phyloP scores from a whole-genome alignment of 23 tunicate genomes.

The Diplosoma virens region DNA sequence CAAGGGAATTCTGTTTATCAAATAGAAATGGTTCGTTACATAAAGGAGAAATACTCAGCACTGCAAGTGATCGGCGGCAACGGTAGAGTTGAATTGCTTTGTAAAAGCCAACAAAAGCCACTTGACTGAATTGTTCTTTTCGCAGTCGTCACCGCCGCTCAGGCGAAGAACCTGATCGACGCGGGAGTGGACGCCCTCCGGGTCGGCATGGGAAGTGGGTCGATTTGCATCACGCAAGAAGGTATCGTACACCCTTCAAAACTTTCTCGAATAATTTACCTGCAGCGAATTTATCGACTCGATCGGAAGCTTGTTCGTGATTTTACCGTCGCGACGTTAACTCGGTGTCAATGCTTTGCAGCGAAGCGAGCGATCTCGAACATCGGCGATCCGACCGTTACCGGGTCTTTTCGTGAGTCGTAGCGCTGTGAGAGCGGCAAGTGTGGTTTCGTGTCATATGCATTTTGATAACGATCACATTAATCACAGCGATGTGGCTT shows the following conservation, averaged over 20 bases:
- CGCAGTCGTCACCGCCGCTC: conserved; percentile 89
- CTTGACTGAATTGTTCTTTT: too few relatives aligned
- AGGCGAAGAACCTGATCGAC: conserved; percentile 84
- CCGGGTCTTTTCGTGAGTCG: conserved; percentile 51
- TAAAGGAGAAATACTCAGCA: conserved; percentile 78
- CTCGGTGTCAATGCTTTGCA: conserved; percentile 24
- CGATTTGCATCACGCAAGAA: conserved; percentile 92
- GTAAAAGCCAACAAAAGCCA: too few relatives aligned
- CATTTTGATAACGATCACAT: too few relatives aligned
- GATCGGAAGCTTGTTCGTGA: too few relatives aligned
- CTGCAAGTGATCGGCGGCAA: conserved; percentile 94
- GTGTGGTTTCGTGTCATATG: too few relatives aligned
- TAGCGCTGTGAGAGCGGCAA: too few relatives aligned
- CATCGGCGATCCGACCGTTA: conserved; percentile 33
- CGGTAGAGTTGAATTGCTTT: too few relatives aligned
- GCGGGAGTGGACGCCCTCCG: conserved; percentile 91
- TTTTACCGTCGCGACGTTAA: too few relatives aligned
- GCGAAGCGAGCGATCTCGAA: conserved; percentile 24
- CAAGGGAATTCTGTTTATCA: conserved; percentile 96
- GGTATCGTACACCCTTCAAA: too few relatives aligned
- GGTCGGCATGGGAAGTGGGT: conserved; percentile 94
- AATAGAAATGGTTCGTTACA: conserved; percentile 84
- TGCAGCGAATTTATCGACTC: too few relatives aligned
- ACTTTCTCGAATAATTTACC: too few relatives aligned
- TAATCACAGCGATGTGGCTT: too few relatives aligned